Percentiles rank a stretch among this genome's conserved stretches.
Evolutionary conservation across 2,888 invertebrate species (phyloP).

Genomic region (Lamproptera curius): DNA sequence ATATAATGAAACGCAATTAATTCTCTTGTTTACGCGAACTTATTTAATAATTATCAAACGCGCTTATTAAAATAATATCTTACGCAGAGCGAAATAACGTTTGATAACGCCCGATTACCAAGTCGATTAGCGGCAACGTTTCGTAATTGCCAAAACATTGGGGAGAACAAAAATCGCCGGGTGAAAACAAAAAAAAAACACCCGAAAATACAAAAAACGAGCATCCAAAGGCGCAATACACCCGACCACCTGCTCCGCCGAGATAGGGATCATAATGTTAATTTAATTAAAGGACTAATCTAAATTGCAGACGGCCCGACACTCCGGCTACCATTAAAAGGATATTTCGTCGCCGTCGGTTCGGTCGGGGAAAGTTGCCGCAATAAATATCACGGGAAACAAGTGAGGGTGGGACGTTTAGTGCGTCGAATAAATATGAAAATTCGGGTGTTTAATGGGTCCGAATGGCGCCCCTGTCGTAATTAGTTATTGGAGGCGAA

Average conservation of each 20-base stretch:
- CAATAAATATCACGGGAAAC: slow-evolving; percentile 69
- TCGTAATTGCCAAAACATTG: slow-evolving; percentile 26
- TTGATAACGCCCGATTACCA: too few relatives aligned
- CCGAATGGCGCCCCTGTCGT: slow-evolving; percentile 3
- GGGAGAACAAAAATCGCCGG: slow-evolving; percentile 36
- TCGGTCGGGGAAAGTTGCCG: slow-evolving; percentile 65
- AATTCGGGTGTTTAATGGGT: slow-evolving; percentile 10
- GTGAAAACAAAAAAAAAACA: slow-evolving; percentile 32
- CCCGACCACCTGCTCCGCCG: slow-evolving; percentile 67
- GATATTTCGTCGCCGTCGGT: slow-evolving; percentile 70
- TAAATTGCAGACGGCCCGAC: slow-evolving; percentile 78
- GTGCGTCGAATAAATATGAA: slow-evolving; percentile 30
- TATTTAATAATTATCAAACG: too few relatives aligned
- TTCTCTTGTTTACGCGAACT: too few relatives aligned
- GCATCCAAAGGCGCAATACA: slow-evolving; percentile 61
- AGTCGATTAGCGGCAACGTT: slow-evolving; percentile 31
- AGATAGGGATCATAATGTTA: slow-evolving; percentile 78
- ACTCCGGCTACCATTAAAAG: slow-evolving; percentile 73
- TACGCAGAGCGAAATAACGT: too few relatives aligned
- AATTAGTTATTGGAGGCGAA: not conserved
- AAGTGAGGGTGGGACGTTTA: slow-evolving; percentile 47
- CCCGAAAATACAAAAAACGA: too few relatives aligned
- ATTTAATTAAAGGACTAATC: slow-evolving; percentile 79
- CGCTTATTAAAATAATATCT: too few relatives aligned
- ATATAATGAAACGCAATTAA: too few relatives aligned